Conservation (phyloP, 2,888 invertebrate species). For the Linnaemya tessellans region DNA sequence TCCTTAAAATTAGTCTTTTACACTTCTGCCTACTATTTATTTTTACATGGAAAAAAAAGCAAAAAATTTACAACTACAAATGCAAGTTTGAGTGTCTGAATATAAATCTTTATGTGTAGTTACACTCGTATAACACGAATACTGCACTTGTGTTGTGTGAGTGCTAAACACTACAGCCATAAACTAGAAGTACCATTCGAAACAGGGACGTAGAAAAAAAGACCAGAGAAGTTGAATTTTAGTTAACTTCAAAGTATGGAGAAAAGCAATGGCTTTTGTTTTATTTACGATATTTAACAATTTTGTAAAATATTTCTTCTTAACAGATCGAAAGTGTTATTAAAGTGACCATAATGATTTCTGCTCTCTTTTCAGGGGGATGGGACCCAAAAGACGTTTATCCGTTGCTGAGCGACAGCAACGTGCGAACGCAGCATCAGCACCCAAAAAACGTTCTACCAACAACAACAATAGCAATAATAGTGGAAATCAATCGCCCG, state of each 20-base stretch:
- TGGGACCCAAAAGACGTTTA: conserved; percentile 82
- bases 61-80: conserved; percentile 25
- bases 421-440: conserved; percentile 75
- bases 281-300: conserved; percentile 29
- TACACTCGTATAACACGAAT: conserved; percentile 45
- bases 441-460: conserved; percentile 76
- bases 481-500: conserved; percentile 73
- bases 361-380: conserved; percentile 73
- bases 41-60: neutral
- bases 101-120: conserved; percentile 28
- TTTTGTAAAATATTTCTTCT: neutral
- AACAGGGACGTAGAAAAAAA: neutral
- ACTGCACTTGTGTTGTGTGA: conserved; percentile 53
- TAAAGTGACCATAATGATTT: conserved; percentile 15
- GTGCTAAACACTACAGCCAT: conserved; percentile 19
- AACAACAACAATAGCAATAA: conserved; percentile 29
- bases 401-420: conserved; percentile 80
- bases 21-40: neutral
- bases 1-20: neutral
- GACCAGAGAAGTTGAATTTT: neutral
- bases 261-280: conserved; percentile 19
- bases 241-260: conserved; percentile 53
- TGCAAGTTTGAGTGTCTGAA: conserved; percentile 12
- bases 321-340: neutral
- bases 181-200: neutral